Evolutionary conservation across 2,888 invertebrate species (phyloP).

Genomic region (Polydesmus complanatus): DNA sequence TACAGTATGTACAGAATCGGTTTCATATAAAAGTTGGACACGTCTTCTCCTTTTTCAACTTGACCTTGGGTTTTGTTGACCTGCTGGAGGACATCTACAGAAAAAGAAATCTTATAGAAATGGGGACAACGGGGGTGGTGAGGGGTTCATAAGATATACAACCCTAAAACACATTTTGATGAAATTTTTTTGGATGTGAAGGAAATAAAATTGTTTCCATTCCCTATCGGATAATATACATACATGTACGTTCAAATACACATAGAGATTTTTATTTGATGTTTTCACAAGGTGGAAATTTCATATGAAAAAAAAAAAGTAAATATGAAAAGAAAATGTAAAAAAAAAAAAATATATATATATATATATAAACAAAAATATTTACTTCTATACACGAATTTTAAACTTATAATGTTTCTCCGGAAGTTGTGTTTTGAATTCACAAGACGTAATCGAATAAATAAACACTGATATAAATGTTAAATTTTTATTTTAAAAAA

Average conservation of each 20-base stretch:
- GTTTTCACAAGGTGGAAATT: too few relatives aligned
- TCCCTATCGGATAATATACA: neutral
- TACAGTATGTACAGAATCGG: neutral
- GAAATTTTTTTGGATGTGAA: neutral
- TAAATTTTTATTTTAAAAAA: too few relatives aligned
- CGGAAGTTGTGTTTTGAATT: too few relatives aligned
- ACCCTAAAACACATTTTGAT: neutral
- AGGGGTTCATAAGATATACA: neutral
- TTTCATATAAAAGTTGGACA: neutral
- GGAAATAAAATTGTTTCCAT: neutral
- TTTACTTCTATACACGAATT: too few relatives aligned
- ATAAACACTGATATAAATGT: too few relatives aligned
- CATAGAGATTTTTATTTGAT: too few relatives aligned
- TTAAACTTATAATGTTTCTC: too few relatives aligned
- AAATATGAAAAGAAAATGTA: too few relatives aligned
- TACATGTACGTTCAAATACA: neutral
- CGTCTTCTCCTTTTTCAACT: neutral
- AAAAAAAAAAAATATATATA: too few relatives aligned
- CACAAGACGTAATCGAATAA: too few relatives aligned
- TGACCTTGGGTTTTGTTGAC: neutral
- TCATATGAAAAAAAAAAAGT: too few relatives aligned
- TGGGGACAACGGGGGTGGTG: neutral
- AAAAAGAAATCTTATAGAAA: neutral
- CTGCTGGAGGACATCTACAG: neutral
- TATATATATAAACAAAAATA: too few relatives aligned